phyloP scores from a whole-genome alignment of 1,140 invertebrate species.

The Neelides sp. region DNA sequence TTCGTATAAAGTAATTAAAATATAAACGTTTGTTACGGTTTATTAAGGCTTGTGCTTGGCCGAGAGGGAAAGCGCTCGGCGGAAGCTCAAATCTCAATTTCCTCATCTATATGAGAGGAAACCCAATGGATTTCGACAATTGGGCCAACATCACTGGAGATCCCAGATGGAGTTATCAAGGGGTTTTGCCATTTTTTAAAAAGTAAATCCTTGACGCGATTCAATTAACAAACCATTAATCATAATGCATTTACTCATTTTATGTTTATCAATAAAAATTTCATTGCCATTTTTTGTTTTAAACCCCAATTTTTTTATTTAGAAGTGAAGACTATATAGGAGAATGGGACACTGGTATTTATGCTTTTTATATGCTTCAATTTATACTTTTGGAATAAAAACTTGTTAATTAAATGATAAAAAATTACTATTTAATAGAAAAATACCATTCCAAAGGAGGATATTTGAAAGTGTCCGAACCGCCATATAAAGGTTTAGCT shows the following conservation, averaged over 20 bases:
- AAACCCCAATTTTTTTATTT: neutral
- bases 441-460: slow-evolving; percentile 24
- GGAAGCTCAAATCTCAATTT: slow-evolving; percentile 51
- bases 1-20: too few relatives aligned
- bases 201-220: slow-evolving; percentile 45
- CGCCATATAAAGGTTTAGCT: slow-evolving; percentile 17
- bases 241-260: neutral
- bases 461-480: slow-evolving; percentile 10
- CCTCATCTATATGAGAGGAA: slow-evolving; percentile 55
- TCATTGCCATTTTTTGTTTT: neutral
- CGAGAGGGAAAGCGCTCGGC: slow-evolving; percentile 55
- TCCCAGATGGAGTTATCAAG: slow-evolving; percentile 71
- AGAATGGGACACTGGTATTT: slow-evolving; percentile 5
- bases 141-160: slow-evolving; percentile 72
- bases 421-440: slow-evolving; percentile 6
- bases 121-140: slow-evolving; percentile 66
- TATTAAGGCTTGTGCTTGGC: slow-evolving; percentile 60
- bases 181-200: slow-evolving; percentile 53
- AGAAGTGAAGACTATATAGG: slow-evolving; percentile 10
- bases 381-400: neutral
- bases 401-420: neutral
- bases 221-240: neutral
- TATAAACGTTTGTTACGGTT: too few relatives aligned
- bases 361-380: neutral
- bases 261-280: neutral